Evolutionary conservation across 30 jellyfish, hydroid and myxozoan genomes (phyloP), one percentile per base, ranked within the genome.

Genomic region (Catostylus mosaicus): DNA sequence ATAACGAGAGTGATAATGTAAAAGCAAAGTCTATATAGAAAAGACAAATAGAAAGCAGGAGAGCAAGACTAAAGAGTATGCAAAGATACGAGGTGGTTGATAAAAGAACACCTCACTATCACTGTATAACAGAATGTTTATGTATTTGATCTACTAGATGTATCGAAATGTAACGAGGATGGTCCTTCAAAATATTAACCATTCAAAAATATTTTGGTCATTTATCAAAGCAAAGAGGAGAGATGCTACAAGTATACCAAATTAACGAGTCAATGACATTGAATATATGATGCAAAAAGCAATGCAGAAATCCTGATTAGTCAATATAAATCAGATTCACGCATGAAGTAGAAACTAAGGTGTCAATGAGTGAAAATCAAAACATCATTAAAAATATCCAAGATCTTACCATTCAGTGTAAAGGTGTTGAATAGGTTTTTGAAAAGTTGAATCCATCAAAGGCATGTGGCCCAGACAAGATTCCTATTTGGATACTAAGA

Each of bases 391-490:
- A 81, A 78, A 60, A 57, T 56, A 77, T 77, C 78, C 66, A 38
- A 57, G 78, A 77, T 61, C 33, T 78, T 38, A 47, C 82, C 36
- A 79, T 79, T 63, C 75, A 79, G 65, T 45, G 82, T 7, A 64
- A 79, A 77, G 89, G 89, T 77, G 70, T 59, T 29, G 80, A 60
- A 37, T 51, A 77, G 82, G 82, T 79, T 19, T 38, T 79, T 62
- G 64, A 64, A 2, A 63, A 47, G 45, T 7, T 79, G 69, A 38
- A 77, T 75, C 88, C 88, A 77, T 33, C 71, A 30, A 73, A 73
- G 56, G 85, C 85, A 27, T 20, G 73, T 73, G 85, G 85, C 35
- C 85, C 85, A 63, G 90, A 79, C 75, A 64, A 79, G 82, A 79
- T 43, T 62, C 90, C 89, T 8, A 79, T 74, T 45, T 63, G 77